phyloP scores from a whole-genome alignment of 1,140 invertebrate genomes.

The Zaprionus camerounensis region DNA sequence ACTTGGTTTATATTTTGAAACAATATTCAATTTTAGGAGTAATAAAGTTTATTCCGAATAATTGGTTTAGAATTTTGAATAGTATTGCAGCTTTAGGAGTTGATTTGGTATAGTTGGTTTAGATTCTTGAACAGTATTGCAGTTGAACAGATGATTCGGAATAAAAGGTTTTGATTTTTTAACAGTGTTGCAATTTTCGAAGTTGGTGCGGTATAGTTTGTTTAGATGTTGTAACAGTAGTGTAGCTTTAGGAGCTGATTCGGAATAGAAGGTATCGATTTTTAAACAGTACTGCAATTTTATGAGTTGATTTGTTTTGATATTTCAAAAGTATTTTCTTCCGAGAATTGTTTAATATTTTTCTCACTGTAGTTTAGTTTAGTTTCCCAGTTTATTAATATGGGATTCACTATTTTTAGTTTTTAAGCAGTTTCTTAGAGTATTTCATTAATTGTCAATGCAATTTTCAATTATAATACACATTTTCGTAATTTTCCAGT shows the following conservation, averaged over 20 bases:
- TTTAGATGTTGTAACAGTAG: background rate
- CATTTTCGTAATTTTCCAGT: background rate
- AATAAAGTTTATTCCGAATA: no score
- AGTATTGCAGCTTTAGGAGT: background rate
- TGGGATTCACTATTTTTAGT: background rate
- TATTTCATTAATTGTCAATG: background rate
- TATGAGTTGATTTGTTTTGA: background rate
- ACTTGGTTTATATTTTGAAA: no score
- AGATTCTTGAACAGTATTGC: no score
- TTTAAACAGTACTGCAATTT: background rate
- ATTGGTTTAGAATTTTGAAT: no score
- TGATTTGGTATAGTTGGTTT: background rate
- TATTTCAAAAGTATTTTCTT: no score
- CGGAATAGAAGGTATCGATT: no score
- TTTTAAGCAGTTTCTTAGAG: background rate
- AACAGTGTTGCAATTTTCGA: no score
- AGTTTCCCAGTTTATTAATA: background rate
- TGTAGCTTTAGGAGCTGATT: background rate
- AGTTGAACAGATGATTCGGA: no score
- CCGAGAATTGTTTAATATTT: background rate
- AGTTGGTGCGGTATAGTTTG: no score
- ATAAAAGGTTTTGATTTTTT: no score
- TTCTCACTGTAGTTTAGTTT: background rate
- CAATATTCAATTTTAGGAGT: no score
- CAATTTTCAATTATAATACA: background rate